Conservation (phyloP, 2,113 vertebrate species). For the Hemiprocne comata region DNA sequence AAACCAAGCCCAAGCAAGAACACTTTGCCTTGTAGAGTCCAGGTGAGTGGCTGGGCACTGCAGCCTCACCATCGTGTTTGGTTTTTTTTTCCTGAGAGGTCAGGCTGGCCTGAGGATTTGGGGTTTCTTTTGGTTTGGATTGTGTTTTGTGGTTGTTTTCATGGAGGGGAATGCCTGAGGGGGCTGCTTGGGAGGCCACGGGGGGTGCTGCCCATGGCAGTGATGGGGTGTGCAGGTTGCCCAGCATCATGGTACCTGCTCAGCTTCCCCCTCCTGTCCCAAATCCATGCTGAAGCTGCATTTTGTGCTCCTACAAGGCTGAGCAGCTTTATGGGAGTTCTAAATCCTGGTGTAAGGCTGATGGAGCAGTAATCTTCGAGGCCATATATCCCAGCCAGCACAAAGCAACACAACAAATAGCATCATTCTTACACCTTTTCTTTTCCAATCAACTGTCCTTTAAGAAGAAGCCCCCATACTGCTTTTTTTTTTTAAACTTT, state of each 20-base stretch:
- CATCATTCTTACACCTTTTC: background rate
- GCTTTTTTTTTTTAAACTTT: background rate
- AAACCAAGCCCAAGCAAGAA: background rate
- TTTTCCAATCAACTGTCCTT: background rate
- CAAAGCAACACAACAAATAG: background rate
- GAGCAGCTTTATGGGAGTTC: background rate
- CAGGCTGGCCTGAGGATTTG: background rate
- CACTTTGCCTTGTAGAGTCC: fast-evolving
- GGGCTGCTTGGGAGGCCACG: fast-evolving
- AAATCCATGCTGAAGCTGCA: background rate
- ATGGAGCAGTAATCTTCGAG: background rate
- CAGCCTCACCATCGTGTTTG: fast-evolving
- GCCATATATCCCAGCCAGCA: background rate
- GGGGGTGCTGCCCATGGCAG: background rate
- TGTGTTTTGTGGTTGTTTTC: background rate
- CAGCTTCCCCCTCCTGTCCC: background rate
- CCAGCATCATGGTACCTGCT: fast-evolving
- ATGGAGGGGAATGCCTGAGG: no score
- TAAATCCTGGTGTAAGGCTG: background rate
- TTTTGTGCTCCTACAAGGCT: background rate
- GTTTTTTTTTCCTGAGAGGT: background rate
- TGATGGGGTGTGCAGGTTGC: background rate
- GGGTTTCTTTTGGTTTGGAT: background rate
- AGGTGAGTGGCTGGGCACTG: fast-evolving
- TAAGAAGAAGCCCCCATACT: background rate